Evolutionary conservation across 2,113 vertebrate genomes (phyloP).

Genomic region (Macrotis lagotis): DNA sequence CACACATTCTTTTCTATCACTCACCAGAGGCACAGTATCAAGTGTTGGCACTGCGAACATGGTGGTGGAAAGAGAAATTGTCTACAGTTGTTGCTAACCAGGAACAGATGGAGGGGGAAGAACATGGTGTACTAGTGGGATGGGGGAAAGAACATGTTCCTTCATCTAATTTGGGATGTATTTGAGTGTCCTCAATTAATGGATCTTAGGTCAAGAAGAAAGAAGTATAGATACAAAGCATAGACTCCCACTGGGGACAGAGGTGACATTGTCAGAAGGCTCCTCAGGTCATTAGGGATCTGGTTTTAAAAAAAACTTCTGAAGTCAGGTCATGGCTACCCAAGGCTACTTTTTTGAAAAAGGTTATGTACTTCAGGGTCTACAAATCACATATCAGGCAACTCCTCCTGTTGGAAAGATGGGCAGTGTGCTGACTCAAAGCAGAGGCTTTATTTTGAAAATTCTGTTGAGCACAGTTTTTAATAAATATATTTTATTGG

Average conservation of each 20-base stretch:
- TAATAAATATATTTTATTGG: not conserved
- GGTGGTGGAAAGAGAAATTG: not conserved
- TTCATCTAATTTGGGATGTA: not conserved
- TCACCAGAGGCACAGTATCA: not conserved
- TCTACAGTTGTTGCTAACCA: slow-evolving; percentile 4
- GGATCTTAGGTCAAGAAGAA: not conserved
- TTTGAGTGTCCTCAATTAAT: not conserved
- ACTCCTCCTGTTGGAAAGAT: not conserved
- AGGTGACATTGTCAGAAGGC: not conserved
- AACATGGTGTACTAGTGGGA: not conserved
- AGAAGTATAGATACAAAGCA: not conserved
- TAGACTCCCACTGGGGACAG: not conserved
- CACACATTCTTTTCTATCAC: not conserved
- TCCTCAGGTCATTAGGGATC: not conserved
- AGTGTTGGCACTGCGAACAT: slow-evolving; percentile 10
- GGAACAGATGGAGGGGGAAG: slow-evolving; percentile 15
- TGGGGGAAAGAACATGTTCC: not conserved
- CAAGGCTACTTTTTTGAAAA: not conserved
- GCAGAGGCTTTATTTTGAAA: not conserved
- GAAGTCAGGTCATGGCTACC: not conserved
- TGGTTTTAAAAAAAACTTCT: not conserved
- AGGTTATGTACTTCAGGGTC: not conserved
- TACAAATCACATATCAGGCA: not conserved
- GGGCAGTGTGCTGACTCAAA: not conserved
- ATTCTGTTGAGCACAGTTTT: not conserved